Base-by-base conservation (phyloP, 2,888 invertebrate species). In the Spodoptera exigua region DNA sequence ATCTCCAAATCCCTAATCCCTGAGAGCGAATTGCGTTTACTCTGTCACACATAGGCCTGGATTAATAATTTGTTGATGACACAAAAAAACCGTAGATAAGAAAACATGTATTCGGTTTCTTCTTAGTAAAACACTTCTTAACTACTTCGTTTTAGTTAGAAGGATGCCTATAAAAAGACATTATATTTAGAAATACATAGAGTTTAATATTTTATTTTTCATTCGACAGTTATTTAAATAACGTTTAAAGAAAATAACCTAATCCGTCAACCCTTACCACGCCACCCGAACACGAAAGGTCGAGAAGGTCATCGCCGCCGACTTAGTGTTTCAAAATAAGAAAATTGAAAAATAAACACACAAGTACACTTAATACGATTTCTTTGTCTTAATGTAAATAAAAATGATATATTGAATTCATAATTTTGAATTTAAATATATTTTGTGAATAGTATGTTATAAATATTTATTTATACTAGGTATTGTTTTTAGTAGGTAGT, bases 211-310 rank as follows among this genome's bases (percentile, higher is more conserved):
- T 13, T 55, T 46, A 35, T 40, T 53, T 48, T n/a, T 13, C 35
- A 47, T 55, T 51, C 35, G 47, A 51, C 61, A 61, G 35, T 27
- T 37, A 37, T 36, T 18, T 47, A 35, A 46, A 41, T 9, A 66
- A 18, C 32, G 35, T 37, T 18, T 47, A 36, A 46, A 43, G 10
- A 66, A 44, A 66, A 27, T 45, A 10, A 39, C 55, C 18, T 46
- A 39, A 39, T 51, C 56, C 11, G 27, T 61, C 40, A 66, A 48
- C 32, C 9, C 18, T 39, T 34, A 37, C 11, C 9, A n/a, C 37
- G 12, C 35, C n/a, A n/a, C n/a, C n/a, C 4, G 27, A 46, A 61
- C 37, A 32, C 11, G 9, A 13, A 1, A 37, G 56, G 66, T 51
- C 45, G 36, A 18, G 67, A 46, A 43, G 56, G 46, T 61, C 32